Evolutionary conservation across 2,888 invertebrate species (phyloP).

Genomic region (Heliconius charithonia): DNA sequence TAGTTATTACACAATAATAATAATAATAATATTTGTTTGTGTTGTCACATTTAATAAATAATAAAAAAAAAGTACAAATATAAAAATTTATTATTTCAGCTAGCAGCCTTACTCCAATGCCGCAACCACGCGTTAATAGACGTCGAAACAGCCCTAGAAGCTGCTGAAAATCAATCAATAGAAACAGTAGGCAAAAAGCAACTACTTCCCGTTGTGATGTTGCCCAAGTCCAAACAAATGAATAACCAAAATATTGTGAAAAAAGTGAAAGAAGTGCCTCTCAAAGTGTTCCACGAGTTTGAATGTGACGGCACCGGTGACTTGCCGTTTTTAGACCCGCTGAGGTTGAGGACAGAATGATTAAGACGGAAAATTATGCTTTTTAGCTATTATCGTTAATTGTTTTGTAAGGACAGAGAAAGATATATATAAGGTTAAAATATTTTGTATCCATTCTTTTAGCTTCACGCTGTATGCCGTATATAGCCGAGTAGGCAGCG

Average conservation of each 20-base stretch:
- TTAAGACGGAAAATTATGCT: conserved; percentile 66
- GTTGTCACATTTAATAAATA: no score
- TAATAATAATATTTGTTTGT: no score
- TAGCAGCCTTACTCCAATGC: conserved; percentile 73
- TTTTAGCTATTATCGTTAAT: conserved; percentile 66
- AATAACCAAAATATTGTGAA: conserved; percentile 50
- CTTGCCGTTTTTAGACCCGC: conserved; percentile 71
- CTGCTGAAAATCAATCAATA: conserved; percentile 70
- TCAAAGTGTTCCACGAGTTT: conserved; percentile 73
- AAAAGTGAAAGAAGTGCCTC: conserved; percentile 71
- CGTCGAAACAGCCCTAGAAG: conserved; percentile 81
- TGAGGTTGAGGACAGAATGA: conserved; percentile 76
- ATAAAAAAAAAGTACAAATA: no score
- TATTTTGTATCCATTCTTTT: not conserved
- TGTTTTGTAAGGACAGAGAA: not conserved
- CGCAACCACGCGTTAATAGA: conserved; percentile 77
- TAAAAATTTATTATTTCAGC: conserved; percentile 53
- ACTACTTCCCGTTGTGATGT: conserved; percentile 64
- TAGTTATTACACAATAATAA: no score
- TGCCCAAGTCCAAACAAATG: conserved; percentile 45
- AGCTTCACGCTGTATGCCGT: not conserved
- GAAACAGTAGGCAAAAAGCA: conserved; percentile 61
- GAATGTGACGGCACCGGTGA: conserved; percentile 66
- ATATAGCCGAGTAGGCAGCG: not conserved
- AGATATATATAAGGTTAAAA: not conserved